Percentiles rank a stretch among this genome's conserved stretches.
These are phyloP conservation scores for Aporophyla nigra DNA, from an alignment of 2,888 invertebrate species.

Conservation along the genomic window DNA sequence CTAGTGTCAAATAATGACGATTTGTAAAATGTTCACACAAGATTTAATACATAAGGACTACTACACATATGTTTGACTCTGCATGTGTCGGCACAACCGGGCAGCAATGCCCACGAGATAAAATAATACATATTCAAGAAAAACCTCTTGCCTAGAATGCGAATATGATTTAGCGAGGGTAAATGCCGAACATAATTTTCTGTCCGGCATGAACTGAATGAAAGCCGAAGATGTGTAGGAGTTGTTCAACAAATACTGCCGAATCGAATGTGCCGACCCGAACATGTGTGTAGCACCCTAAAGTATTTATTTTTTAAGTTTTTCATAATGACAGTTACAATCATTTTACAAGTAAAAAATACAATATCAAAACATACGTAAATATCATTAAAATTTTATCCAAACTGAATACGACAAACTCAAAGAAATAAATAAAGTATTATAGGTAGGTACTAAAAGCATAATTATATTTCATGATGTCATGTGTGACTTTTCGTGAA, in stretches of 20 bases:
- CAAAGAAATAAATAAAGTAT: too few species aligned
- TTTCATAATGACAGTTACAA: neutral
- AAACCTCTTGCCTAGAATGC: too few species aligned
- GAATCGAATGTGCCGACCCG: neutral
- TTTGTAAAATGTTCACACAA: too few species aligned
- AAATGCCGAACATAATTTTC: neutral
- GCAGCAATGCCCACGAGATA: neutral
- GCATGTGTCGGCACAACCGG: neutral
- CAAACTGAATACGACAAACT: too few species aligned
- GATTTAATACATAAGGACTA: too few species aligned
- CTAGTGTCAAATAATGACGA: too few species aligned
- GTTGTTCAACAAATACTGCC: neutral
- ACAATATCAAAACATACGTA: neutral
- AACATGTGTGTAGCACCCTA: neutral
- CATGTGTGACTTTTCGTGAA: too few species aligned
- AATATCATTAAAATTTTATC: neutral
- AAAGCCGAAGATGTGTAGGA: neutral
- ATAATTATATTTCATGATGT: too few species aligned
- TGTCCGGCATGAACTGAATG: neutral
- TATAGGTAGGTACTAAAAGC: too few species aligned
- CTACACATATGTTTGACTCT: too few species aligned
- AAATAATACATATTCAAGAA: too few species aligned
- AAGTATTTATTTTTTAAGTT: too few species aligned
- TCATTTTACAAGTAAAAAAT: neutral
- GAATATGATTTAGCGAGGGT: neutral